A percentile compares a stretch with the other conserved stretches of the same genome.
phyloP scores from a whole-genome alignment of 2,888 invertebrate species.

The Cataglyphis cursor region DNA sequence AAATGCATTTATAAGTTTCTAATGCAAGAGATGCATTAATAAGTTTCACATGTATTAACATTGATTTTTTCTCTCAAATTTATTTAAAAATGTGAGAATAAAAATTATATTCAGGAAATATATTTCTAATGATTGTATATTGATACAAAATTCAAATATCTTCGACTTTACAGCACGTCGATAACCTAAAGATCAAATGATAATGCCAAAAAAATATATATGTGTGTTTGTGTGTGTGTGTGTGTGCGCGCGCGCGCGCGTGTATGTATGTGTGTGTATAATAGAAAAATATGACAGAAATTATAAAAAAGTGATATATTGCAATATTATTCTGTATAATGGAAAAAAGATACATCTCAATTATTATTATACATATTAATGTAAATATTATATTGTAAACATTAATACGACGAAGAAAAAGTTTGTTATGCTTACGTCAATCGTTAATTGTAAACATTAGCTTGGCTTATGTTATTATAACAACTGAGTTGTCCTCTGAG shows the following conservation, averaged over 20 bases:
- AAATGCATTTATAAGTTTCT: neutral
- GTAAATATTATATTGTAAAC: neutral
- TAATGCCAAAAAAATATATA: neutral
- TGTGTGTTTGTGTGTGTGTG: neutral
- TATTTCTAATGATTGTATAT: neutral
- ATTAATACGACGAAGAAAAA: neutral
- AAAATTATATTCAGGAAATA: neutral
- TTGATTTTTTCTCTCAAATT: neutral
- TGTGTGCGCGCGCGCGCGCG: too few species aligned
- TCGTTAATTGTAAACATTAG: neutral
- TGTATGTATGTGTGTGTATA: too few species aligned
- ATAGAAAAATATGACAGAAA: neutral
- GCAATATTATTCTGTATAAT: neutral
- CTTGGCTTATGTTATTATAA: neutral
- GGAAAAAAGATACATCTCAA: neutral
- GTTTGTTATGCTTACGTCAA: neutral
- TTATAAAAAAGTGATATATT: neutral
- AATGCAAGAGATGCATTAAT: neutral
- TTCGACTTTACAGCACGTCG: neutral
- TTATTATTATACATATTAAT: too few species aligned
- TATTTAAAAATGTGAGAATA: neutral
- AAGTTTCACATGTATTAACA: neutral
- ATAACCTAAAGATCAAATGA: conserved; percentile 23
- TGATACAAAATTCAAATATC: neutral
- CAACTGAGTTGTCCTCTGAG: neutral